Evolutionary conservation across 2,888 invertebrate genomes (phyloP), one percentile per base, ranked within the genome.

Genomic region (Ypsolopha scabrella): DNA sequence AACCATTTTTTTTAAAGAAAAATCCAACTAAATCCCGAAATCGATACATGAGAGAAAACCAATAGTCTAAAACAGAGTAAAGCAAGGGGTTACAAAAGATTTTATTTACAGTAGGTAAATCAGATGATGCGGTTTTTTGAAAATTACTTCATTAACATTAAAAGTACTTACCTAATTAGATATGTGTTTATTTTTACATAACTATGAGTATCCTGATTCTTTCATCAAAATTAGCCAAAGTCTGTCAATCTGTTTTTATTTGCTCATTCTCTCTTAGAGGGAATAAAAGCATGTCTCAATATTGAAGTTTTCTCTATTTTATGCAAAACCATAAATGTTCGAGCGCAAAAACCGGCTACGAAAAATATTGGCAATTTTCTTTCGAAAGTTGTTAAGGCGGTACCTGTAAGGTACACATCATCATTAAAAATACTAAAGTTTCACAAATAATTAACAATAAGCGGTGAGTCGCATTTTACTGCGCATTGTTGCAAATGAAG

Each of bases 361-460:
- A 7, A n/a, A 35, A 11, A 7, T 46, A 35, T 46, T 11, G 35
- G 34, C 11, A 11, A 46, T 46, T 46, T 46, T 46, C 35, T 37
- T 33, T 48, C 14, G 39, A 39, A 39, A 36, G 38, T 14, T 24
- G 35, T 45, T 45, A 45, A 45, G 9, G 33, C 7, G 13, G 41
- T 7, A 1, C 9, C 43, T 24, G 35, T 11, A 34, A 10, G 9
- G 45, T 9, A 35, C 13, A 58, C 43, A 54, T 54, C 36, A 11
- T 38, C 50, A 52, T 48, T 34, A n/a, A 45, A 52, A 48, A 33
- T 51, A 53, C 52, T 41, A 51, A 50, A 34, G 41, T 52, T 53
- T 55, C 53, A 51, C 55, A 54, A 67, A 78, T 76, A 80, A 81
- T 80, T 72, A 75, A 73, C 63, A 70, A 74, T 78, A 74, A 77